A percentile compares a stretch with the other conserved stretches of the same genome.
Evolutionary conservation across 37 sponge, comb jelly and placozoan genomes (phyloP).

Genomic region (Eunapius fragilis): DNA sequence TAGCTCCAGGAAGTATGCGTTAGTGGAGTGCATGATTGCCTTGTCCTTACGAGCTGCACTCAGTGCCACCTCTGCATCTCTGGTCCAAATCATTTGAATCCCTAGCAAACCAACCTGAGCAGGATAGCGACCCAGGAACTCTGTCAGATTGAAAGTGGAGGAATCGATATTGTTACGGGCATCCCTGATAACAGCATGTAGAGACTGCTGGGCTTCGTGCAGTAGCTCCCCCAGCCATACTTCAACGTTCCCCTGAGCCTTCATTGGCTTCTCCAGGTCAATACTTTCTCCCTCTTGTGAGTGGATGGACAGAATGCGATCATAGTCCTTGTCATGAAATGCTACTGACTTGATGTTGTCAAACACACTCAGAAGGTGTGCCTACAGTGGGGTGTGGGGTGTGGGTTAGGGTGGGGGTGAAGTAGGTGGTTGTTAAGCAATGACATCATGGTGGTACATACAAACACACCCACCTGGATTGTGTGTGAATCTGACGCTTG

Average conservation of each 20-base stretch:
- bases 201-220: conserved; percentile 65
- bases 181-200: conserved; percentile 84
- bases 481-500: conserved; percentile 99
- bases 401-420: not conserved
- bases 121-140: conserved; percentile 76
- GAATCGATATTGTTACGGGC: conserved; percentile 72
- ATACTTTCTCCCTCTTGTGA: conserved; percentile 86
- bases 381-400: conserved; percentile 26
- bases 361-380: conserved; percentile 89
- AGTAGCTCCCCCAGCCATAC: conserved; percentile 92
- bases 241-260: conserved; percentile 97
- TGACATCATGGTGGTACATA: not conserved
- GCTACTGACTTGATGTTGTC: conserved; percentile 92
- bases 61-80: conserved; percentile 88
- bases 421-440: not conserved
- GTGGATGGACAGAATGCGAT: conserved; percentile 80
- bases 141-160: conserved; percentile 70
- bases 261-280: conserved; percentile 80
- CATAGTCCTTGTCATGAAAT: conserved; percentile 93
- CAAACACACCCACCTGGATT: conserved; percentile 63
- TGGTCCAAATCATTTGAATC: conserved; percentile 96
- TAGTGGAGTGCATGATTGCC: conserved; percentile 79
- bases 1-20: conserved; percentile 82
- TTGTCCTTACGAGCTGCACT: conserved; percentile 79
- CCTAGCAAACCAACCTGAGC: conserved; percentile 97